These are phyloP conservation scores for Gallinago nigripennis DNA, from an alignment of 2,797 vertebrate species.

Conservation along the genomic window DNA sequence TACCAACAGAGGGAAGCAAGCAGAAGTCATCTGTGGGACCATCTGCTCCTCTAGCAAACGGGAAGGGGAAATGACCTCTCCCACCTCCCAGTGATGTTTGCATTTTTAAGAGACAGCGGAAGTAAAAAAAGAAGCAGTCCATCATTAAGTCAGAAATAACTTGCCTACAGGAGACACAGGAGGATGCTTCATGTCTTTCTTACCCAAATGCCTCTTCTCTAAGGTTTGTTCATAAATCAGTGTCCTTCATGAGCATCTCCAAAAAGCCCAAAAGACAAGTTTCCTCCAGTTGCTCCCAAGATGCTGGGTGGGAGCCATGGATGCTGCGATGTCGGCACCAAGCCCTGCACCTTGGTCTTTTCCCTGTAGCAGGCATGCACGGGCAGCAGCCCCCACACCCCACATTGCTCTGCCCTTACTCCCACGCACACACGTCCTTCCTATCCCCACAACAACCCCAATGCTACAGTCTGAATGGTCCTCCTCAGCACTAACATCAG, in stretches of 20 bases:
- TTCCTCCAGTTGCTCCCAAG: not conserved
- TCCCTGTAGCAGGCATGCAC: rapidly evolving
- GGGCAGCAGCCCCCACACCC: not conserved
- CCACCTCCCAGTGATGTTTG: not conserved
- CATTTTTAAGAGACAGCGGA: not conserved
- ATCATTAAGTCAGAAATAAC: not conserved
- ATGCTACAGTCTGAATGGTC: not conserved
- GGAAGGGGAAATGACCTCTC: constrained; percentile 41
- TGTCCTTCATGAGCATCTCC: not conserved
- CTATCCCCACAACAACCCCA: not conserved
- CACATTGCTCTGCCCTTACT: not conserved
- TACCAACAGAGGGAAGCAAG: constrained; percentile 40
- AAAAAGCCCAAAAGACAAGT: not conserved
- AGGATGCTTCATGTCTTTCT: not conserved
- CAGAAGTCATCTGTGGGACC: constrained; percentile 34
- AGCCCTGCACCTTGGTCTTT: not conserved
- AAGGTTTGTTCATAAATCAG: not conserved
- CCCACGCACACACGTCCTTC: rapidly evolving
- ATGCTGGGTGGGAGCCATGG: rapidly evolving
- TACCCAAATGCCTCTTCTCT: not conserved
- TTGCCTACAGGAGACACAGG: not conserved
- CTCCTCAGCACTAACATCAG: constrained; percentile 57
- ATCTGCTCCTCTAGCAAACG: constrained; percentile 6
- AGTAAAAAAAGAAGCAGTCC: constrained; percentile 7
- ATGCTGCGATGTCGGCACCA: not conserved